Evolutionary conservation across 2,888 invertebrate genomes (phyloP).

Genomic region (Seira ritae): DNA sequence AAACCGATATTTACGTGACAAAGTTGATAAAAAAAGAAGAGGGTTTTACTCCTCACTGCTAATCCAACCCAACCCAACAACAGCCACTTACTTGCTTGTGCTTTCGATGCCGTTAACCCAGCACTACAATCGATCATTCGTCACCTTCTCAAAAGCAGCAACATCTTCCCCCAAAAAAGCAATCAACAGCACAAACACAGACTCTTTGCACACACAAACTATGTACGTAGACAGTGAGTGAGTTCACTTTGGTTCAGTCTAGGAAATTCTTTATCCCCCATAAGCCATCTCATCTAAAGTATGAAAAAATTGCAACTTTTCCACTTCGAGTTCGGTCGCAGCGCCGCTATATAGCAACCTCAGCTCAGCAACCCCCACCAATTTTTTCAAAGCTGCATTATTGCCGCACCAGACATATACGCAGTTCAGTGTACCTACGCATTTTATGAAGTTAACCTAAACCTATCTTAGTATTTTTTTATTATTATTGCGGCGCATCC

Average conservation of each 20-base stretch:
- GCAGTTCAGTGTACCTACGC: background rate
- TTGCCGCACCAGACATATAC: background rate
- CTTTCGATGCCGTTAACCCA: background rate
- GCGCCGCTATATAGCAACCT: background rate
- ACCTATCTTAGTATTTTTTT: background rate
- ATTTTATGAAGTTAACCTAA: constrained; percentile 2
- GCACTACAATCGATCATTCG: background rate
- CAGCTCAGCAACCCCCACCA: background rate
- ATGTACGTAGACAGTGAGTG: too few relatives aligned
- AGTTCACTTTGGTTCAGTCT: too few relatives aligned
- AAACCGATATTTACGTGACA: background rate
- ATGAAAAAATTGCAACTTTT: too few relatives aligned
- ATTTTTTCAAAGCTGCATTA: background rate
- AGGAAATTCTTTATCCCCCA: background rate
- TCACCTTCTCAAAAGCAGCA: background rate
- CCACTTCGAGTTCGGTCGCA: background rate
- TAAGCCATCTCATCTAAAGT: background rate
- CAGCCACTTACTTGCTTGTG: too few relatives aligned
- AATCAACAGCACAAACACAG: background rate
- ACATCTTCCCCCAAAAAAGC: too few relatives aligned
- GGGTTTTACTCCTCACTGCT: background rate
- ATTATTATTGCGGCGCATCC: constrained; percentile 8
- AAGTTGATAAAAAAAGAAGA: background rate
- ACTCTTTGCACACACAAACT: too few relatives aligned
- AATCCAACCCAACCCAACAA: too few relatives aligned